Base-by-base conservation (phyloP, 2,113 vertebrate species). In the Heliornis fulica region DNA sequence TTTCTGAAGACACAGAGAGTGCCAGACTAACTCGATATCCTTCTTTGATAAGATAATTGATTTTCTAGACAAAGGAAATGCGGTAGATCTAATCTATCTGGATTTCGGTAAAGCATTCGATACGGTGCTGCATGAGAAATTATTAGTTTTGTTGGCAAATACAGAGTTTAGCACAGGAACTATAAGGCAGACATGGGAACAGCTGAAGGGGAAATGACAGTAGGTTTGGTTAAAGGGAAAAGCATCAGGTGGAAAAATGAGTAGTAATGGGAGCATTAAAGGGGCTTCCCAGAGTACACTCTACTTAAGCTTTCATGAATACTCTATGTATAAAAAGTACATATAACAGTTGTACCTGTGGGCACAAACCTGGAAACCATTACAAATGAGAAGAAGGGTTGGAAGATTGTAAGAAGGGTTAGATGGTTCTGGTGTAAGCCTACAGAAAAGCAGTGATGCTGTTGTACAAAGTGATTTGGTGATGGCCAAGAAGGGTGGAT, bases 11-110 rank as follows among this genome's bases (percentile, higher is more conserved):
- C 56, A 68, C 32, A 60, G 72, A 92, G 69, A 82, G 69, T 92
- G 61, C 74, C 89, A 94, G 92, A 83, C 94, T 94, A 83, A 94
- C 83, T 95, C 10, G 13, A 83, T 95, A 94, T 84, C 72, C 40
- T 89, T 89, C 83, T 89, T 94, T 95, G 80, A 91, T 96, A 96
- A 94, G 89, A 75, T 94, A 97, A 96, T 94, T 95, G 95, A 96
- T 95, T 95, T 96, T 94, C 80, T 92, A 94, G 91, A 92, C 94
- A 92, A 95, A 96, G 48, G 48, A 84, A 94, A 94, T 65, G 87
- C 93, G 82, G 80, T 40, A 95, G 91, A 96, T 97, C 54, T 95
- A 93, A 95, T 95, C 87, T 89, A 84, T 84, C 65, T 89, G 87
- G 69, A 82, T 94, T 89, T 96, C 87, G 94, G 89, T 78, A 94